phyloP scores from a whole-genome alignment of 1,140 invertebrate species.

The Augochlora pura region DNA sequence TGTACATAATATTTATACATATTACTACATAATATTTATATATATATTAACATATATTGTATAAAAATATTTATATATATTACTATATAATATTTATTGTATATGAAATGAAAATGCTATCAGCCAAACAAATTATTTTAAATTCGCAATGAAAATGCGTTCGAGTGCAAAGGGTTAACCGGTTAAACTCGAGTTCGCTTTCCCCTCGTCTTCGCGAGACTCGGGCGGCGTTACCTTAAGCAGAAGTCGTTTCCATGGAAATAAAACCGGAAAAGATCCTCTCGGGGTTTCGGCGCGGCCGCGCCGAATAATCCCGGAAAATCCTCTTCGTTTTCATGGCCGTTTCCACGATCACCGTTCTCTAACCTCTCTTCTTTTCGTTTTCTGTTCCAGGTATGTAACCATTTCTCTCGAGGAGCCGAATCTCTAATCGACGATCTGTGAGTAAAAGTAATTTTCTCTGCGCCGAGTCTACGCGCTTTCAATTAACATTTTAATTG shows the following conservation, averaged over 20 bases:
- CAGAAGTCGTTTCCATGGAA: background rate
- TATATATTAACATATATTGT: no score
- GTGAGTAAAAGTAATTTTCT: slow-evolving; percentile 26
- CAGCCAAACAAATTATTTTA: no score
- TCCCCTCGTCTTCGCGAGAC: background rate
- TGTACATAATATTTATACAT: no score
- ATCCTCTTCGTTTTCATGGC: background rate
- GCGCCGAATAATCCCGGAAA: background rate
- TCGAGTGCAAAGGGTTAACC: no score
- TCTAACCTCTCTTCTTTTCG: background rate
- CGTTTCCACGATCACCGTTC: background rate
- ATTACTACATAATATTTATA: no score
- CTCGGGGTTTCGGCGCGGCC: background rate
- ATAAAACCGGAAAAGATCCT: background rate
- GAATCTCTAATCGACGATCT: background rate
- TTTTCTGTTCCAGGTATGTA: slow-evolving; percentile 67
- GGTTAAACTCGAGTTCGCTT: no score
- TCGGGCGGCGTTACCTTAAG: background rate
- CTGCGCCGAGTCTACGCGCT: background rate
- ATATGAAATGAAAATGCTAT: no score
- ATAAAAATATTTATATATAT: no score
- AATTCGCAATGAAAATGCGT: no score
- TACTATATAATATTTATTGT: no score
- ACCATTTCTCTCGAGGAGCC: background rate
- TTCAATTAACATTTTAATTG: background rate